Evolutionary conservation across 2,888 invertebrate genomes (phyloP).

Genomic region (Mactromeris polynyma): DNA sequence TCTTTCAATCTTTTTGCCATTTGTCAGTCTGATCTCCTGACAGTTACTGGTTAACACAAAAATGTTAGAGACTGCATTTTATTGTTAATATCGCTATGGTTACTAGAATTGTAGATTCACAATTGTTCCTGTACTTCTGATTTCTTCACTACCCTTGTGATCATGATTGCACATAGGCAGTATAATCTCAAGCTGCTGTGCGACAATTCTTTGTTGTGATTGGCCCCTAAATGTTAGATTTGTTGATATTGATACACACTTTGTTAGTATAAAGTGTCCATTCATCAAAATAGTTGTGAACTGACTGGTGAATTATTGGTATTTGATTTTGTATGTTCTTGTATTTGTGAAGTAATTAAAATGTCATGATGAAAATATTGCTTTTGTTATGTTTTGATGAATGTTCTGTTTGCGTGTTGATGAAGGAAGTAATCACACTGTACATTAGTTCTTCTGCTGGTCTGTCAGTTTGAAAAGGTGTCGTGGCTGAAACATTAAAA

Average conservation of each 20-base stretch:
- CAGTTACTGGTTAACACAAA: not conserved
- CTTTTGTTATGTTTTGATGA: no score
- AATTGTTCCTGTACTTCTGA: not conserved
- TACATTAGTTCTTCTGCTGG: no score
- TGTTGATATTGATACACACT: not conserved
- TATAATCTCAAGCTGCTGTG: not conserved
- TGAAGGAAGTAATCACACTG: no score
- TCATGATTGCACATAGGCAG: not conserved
- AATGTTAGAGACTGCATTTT: not conserved
- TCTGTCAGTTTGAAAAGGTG: no score
- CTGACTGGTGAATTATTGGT: not conserved
- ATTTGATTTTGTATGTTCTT: slow-evolving; percentile 12
- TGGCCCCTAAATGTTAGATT: not conserved
- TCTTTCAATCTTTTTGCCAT: not conserved
- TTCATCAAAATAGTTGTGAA: not conserved
- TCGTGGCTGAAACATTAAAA: no score
- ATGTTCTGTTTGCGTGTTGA: no score
- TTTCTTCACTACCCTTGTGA: not conserved
- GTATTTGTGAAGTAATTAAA: not conserved
- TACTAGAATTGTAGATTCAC: not conserved
- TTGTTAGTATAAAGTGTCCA: not conserved
- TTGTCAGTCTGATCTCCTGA: not conserved
- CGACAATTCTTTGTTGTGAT: not conserved
- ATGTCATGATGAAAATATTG: not conserved
- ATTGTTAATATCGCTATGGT: not conserved